Conservation (phyloP, 2,113 vertebrate genomes). For the Pelecanoides urinatrix region DNA sequence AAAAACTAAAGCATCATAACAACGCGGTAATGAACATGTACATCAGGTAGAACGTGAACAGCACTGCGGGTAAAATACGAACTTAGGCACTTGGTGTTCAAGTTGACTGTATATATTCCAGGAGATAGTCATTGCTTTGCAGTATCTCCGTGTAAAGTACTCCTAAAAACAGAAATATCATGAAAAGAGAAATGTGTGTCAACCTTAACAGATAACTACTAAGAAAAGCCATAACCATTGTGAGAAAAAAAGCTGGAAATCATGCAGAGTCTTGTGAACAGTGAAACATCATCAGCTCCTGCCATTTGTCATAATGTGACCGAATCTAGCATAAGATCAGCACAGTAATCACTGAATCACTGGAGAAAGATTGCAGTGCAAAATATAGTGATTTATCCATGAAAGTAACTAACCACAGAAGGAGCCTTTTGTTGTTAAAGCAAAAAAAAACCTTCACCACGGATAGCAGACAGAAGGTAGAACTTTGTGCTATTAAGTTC, state of each 20-base stretch:
- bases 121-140: background rate
- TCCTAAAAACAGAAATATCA: background rate
- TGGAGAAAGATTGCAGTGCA: background rate
- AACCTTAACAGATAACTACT: background rate
- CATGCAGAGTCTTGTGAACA: background rate
- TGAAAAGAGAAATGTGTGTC: background rate
- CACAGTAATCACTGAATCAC: background rate
- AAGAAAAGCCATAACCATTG: background rate
- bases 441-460: background rate
- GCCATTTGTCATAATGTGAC: background rate
- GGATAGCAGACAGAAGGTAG: background rate
- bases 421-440: background rate
- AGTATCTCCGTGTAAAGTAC: background rate
- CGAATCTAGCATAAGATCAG: background rate
- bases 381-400: background rate
- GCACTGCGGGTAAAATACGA: background rate
- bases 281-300: background rate
- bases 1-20: background rate
- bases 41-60: background rate
- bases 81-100: background rate
- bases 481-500: background rate
- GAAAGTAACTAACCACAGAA: background rate
- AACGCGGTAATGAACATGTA: background rate
- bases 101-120: background rate
- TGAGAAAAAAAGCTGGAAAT: background rate